A percentile compares a stretch with the other conserved stretches of the same genome.
These are phyloP conservation scores for Coccyzus lansbergi DNA, from an alignment of 2,797 vertebrate species.

Conservation along the genomic window DNA sequence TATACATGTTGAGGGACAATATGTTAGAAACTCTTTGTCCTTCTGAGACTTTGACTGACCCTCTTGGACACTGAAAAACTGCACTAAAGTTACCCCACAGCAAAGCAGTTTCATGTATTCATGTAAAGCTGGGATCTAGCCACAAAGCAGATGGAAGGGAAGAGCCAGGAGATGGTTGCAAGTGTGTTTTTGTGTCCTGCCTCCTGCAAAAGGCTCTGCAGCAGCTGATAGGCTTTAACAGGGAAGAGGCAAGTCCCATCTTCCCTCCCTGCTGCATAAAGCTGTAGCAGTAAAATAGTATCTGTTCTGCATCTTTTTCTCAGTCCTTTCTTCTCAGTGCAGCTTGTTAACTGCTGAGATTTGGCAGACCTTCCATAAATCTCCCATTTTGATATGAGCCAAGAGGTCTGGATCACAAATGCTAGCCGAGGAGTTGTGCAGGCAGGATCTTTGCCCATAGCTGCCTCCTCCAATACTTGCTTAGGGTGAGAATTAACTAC, in stretches of 20 bases:
- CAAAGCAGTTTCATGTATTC: background rate
- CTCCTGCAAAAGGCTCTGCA: background rate
- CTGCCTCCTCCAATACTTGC: rapidly evolving
- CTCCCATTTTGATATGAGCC: background rate
- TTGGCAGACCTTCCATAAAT: background rate
- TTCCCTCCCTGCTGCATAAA: background rate
- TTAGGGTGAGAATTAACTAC: background rate
- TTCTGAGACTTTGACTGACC: background rate
- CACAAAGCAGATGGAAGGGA: background rate
- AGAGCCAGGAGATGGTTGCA: background rate
- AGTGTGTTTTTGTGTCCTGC: background rate
- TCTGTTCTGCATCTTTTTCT: background rate
- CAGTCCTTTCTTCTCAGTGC: background rate
- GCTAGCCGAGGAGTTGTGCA: background rate
- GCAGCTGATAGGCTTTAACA: background rate
- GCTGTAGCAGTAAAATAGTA: background rate
- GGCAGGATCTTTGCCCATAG: background rate
- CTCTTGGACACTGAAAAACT: background rate
- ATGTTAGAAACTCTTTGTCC: background rate
- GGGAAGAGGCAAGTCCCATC: background rate
- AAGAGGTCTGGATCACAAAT: background rate
- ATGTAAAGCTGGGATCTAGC: background rate
- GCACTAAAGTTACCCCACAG: background rate
- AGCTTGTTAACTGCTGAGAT: background rate
- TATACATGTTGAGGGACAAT: background rate